These are phyloP conservation scores for Chirona hameri DNA, from an alignment of 2,888 invertebrate species.

Conservation along the genomic window DNA sequence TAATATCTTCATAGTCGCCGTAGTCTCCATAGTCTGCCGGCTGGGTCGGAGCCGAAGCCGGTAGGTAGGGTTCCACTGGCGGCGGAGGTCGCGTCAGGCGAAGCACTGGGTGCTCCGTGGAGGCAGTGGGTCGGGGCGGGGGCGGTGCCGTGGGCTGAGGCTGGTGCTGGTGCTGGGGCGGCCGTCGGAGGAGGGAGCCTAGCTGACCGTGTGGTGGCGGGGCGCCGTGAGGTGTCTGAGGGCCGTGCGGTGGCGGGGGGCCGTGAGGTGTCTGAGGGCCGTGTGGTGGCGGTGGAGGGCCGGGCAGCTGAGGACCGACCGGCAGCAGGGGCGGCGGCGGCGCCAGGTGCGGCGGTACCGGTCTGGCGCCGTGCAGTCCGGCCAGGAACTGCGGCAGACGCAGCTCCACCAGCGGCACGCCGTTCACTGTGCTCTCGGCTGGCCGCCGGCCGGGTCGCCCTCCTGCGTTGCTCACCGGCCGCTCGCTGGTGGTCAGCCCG, in stretches of 20 bases:
- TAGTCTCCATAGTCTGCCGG: background rate
- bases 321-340: background rate
- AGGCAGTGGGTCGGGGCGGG: background rate
- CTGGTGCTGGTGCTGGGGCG: background rate
- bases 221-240: background rate
- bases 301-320: background rate
- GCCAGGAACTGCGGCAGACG: background rate
- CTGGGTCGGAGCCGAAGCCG: background rate
- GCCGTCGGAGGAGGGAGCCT: background rate
- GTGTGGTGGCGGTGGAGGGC: background rate
- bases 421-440: background rate
- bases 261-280: background rate
- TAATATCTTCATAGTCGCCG: background rate
- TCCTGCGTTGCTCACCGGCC: background rate
- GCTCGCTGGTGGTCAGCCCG: background rate
- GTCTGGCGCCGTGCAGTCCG: background rate
- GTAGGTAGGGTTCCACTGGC: background rate
- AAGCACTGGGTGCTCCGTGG: background rate
- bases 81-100: background rate
- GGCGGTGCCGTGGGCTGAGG: too few relatives aligned
- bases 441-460: background rate
- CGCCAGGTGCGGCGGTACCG: slow-evolving; percentile 8
- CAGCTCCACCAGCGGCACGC: background rate
- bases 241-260: background rate
- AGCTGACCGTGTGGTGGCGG: background rate